Evolutionary conservation across 2,797 vertebrate genomes (phyloP).

Genomic region (Phylloscopus collybita): DNA sequence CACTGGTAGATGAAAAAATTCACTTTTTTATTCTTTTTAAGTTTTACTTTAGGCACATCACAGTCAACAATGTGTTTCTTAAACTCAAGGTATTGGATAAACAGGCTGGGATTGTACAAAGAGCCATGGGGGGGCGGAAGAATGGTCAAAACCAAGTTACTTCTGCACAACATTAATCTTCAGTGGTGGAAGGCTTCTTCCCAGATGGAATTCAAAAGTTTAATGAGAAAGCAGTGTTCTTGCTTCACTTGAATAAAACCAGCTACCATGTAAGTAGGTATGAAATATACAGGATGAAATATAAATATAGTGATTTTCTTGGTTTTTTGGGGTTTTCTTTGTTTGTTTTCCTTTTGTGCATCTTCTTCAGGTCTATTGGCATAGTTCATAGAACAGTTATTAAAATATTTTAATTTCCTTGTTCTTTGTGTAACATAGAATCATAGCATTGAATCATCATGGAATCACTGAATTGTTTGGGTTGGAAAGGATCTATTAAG

Average conservation of each 20-base stretch:
- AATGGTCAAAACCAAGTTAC: not conserved
- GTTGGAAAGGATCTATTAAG: not conserved
- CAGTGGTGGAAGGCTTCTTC: not conserved
- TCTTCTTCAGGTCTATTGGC: not conserved
- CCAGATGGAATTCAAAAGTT: not conserved
- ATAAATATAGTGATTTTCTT: not conserved
- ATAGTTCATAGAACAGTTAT: not conserved
- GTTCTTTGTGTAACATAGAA: not conserved
- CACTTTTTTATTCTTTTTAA: not conserved
- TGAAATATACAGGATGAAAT: not conserved
- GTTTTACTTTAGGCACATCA: not conserved
- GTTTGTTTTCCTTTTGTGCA: not conserved
- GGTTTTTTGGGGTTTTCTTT: not conserved
- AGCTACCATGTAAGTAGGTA: not conserved
- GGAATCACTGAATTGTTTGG: not conserved
- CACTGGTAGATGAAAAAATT: not conserved
- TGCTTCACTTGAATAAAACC: not conserved
- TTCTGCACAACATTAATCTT: not conserved
- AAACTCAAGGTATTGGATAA: not conserved
- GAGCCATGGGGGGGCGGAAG: not conserved
- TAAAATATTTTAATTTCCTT: not conserved
- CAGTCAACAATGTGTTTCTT: not conserved
- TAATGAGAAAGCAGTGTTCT: not conserved
- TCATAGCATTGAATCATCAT: not conserved
- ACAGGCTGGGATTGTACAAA: not conserved